These are phyloP conservation scores for Apamea crenata DNA, from an alignment of 2,888 invertebrate genomes.

Conservation along the genomic window DNA sequence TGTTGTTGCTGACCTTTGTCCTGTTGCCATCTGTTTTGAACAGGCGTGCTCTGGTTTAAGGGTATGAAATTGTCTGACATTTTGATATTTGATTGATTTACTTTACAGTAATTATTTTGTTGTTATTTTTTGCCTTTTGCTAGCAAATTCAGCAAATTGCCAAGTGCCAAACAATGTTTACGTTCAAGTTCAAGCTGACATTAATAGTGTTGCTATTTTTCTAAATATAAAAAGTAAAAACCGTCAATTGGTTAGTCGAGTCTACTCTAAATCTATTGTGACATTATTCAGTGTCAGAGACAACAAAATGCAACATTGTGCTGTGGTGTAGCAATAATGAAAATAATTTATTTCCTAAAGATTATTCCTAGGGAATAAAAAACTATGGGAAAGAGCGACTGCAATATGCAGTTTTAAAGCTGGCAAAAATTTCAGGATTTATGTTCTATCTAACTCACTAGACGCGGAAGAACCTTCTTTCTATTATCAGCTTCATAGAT, in stretches of 20 bases:
- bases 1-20: conserved; percentile 73
- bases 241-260: neutral
- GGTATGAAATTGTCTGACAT: conserved; percentile 88
- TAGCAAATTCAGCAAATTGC: neutral
- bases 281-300: neutral
- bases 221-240: rapidly evolving
- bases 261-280: neutral
- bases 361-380: neutral
- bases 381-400: neutral
- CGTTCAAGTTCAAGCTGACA: conserved; percentile 28
- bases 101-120: neutral
- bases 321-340: neutral
- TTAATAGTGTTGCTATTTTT: neutral
- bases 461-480: neutral
- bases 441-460: neutral
- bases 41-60: conserved; percentile 85
- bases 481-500: neutral
- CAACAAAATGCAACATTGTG: neutral
- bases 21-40: conserved; percentile 78
- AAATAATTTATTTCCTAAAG: neutral
- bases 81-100: conserved; percentile 1
- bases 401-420: neutral
- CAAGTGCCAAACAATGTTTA: neutral
- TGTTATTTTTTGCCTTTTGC: neutral
- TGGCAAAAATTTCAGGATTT: neutral